A percentile compares a stretch with the other conserved stretches of the same genome.
These are phyloP conservation scores for Latrodectus hesperus DNA, from an alignment of 2,888 invertebrate species.

Conservation along the genomic window DNA sequence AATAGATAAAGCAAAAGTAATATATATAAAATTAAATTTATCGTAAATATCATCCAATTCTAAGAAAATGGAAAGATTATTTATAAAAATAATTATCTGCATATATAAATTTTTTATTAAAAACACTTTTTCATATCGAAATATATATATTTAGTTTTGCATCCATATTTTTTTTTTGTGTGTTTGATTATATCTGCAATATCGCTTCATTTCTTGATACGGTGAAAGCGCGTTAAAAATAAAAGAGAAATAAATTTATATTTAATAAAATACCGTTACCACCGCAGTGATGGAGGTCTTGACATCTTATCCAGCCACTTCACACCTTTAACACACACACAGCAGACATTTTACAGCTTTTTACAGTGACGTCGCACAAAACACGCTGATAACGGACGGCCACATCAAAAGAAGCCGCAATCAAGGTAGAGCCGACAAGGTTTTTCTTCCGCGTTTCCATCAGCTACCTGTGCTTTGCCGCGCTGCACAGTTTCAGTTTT, in stretches of 20 bases:
- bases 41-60: no score
- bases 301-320: constrained; percentile 8
- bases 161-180: not conserved
- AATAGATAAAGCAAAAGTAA: no score
- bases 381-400: constrained; percentile 16
- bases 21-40: no score
- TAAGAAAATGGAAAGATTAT: no score
- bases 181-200: not conserved
- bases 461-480: not conserved
- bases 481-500: no score
- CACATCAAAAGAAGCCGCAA: constrained; percentile 55
- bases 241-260: not conserved
- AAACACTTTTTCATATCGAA: no score
- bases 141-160: not conserved
- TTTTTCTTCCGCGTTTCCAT: not conserved
- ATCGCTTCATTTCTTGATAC: not conserved
- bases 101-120: no score
- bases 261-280: no score
- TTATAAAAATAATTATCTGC: no score
- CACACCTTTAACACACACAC: constrained; percentile 60
- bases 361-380: constrained; percentile 10
- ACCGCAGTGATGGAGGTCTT: no score
- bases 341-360: constrained; percentile 39
- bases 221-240: not conserved
- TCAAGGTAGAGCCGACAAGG: not conserved